Percentiles rank a stretch among this genome's conserved stretches.
Conservation (phyloP, 2,113 vertebrate genomes). For the Colossoma macropomum region DNA sequence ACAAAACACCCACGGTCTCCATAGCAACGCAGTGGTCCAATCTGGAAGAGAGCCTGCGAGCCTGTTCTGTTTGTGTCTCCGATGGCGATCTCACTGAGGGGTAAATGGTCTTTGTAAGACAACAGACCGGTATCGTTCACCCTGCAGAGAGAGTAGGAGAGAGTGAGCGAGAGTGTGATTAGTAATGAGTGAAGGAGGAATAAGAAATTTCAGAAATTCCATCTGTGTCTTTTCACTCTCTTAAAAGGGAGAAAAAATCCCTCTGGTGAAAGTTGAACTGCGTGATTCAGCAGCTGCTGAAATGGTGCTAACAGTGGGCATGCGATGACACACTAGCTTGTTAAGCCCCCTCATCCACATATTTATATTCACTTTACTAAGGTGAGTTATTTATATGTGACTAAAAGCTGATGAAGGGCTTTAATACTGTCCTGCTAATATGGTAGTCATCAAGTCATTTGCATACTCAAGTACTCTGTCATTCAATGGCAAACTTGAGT, state of each 20-base stretch:
- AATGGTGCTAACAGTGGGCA: slow-evolving; percentile 12
- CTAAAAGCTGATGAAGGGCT: slow-evolving; percentile 13
- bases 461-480: background rate
- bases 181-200: slow-evolving; percentile 33
- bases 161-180: slow-evolving; percentile 17
- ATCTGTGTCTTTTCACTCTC: background rate
- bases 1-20: slow-evolving; percentile 93
- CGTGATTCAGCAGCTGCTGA: slow-evolving; percentile 36
- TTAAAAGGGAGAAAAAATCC: background rate
- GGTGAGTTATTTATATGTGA: background rate
- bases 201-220: background rate
- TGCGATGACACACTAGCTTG: slow-evolving; percentile 1
- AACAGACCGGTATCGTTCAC: slow-evolving; percentile 92
- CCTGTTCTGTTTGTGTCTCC: slow-evolving; percentile 93
- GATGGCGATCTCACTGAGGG: slow-evolving; percentile 93
- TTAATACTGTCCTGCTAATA: background rate
- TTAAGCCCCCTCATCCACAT: background rate
- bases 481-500: background rate
- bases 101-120: slow-evolving; percentile 96
- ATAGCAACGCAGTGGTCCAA: slow-evolving; percentile 95
- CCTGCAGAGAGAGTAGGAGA: slow-evolving; percentile 76
- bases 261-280: slow-evolving; percentile 1
- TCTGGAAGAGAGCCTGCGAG: slow-evolving; percentile 89
- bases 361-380: background rate
- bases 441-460: background rate